A percentile compares a stretch with the other conserved stretches of the same genome.
Conservation (phyloP, 2,888 invertebrate genomes). For the Ctenicera cuprea region DNA sequence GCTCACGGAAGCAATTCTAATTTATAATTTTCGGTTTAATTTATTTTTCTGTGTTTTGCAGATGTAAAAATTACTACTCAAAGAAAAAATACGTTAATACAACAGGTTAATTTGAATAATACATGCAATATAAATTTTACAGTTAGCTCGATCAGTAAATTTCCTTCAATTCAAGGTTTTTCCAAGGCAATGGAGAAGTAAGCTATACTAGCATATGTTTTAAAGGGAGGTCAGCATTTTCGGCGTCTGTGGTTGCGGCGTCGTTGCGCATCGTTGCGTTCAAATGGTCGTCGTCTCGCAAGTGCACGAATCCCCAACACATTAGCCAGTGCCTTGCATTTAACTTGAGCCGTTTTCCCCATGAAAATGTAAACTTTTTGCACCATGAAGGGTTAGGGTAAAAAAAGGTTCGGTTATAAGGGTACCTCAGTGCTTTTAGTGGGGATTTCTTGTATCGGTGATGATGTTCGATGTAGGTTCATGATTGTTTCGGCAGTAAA, state of each 20-base stretch:
- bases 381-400: not conserved
- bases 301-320: constrained; percentile 37
- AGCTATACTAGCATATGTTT: constrained; percentile 1
- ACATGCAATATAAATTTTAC: too few species aligned
- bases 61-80: too few species aligned
- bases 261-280: constrained; percentile 41
- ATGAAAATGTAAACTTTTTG: constrained; percentile 21
- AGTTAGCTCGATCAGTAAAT: too few species aligned
- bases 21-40: too few species aligned
- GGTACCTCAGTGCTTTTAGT: not conserved
- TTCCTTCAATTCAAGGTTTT: too few species aligned
- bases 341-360: constrained; percentile 31
- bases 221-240: constrained; percentile 40
- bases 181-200: too few species aligned
- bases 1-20: too few species aligned
- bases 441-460: constrained; percentile 10
- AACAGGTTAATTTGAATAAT: too few species aligned
- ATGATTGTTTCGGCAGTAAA: constrained; percentile 8
- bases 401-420: not conserved
- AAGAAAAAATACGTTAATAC: too few species aligned
- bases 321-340: constrained; percentile 38
- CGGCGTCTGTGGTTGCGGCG: constrained; percentile 35
- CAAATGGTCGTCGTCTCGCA: constrained; percentile 40
- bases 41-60: too few species aligned
- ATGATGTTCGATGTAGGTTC: constrained; percentile 5